Evolutionary conservation across 2,113 vertebrate species (phyloP), one percentile per base, ranked within the genome.

Genomic region (Hydropotes inermis): DNA sequence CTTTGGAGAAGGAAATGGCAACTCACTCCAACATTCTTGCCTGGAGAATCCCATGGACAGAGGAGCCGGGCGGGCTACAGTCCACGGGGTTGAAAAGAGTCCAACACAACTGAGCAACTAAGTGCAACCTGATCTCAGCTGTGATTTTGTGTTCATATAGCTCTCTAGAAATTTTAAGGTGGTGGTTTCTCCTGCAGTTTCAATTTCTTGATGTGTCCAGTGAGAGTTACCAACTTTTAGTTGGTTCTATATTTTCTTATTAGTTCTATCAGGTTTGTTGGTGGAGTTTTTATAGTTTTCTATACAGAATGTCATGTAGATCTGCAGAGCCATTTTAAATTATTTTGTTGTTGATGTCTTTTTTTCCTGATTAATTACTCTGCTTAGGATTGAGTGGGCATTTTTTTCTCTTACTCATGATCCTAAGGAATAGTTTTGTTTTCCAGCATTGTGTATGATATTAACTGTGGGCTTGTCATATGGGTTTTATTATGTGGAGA

Each of bases 51-150:
- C 8, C 19, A 70, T 36, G n/a, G n/a, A 70, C 64, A 70, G 17
- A 70, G n/a, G 64, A 70, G n/a, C n/a, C 19, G 36, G 19, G 64
- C 67, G 12, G 21, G 67, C 67, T 70, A 21, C 10, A 70, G 19
- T 39, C 10, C n/a, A 70, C 10, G 6, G n/a, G 67, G 19, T 70
- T 9, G 0, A 36, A 23, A 70, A 70, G 19, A 70, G 19, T 70
- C 19, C 0, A n/a, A 70, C 19, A 39, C 0, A 1, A 70, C 19
- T 70, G 67, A 70, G 19, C 5, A 2, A 36, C 67, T 12, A 39
- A 6, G 9, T 2, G 0, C n/a, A 39, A 39, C n/a, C 19, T 81
- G 78, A 50, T 11, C 28, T 50, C 78, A 33, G 78, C 28, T 81
- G 16, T 81, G 9, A 50, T 11, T 52, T 50, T 81, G 15, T 21